Evolutionary conservation across 2,888 invertebrate species (phyloP), one percentile per base, ranked within the genome.

Genomic region (Pterobdella sp.): DNA sequence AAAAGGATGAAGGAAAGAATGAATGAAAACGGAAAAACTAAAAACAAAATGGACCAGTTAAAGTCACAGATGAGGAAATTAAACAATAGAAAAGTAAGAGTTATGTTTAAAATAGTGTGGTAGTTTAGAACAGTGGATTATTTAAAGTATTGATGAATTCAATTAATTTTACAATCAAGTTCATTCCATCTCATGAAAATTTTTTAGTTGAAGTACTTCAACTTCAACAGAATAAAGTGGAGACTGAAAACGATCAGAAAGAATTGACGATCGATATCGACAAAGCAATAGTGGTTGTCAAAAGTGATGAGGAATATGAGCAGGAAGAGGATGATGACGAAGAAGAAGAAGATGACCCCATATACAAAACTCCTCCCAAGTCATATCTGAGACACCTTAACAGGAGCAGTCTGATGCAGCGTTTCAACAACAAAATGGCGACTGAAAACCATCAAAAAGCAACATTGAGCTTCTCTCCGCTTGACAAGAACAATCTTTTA

Each of bases 31-130:
- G 68, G 67, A 22, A 72, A 52, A 66, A 68, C 71, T 32, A 68
- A 68, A 69, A 68, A 67, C 42, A 74, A 72, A 42, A 88, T 90
- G 87, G 84, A 80, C 73, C 79, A 79, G 73, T 77, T 83, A n/a
- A 75, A 80, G 49, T 76, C 77, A 64, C 81, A 82, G 76, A 83
- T 83, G 82, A 81, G 82, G 72, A 81, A 81, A 74, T 75, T 82
- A 35, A 81, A 78, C 73, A 76, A 82, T 31, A 80, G 76, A 36
- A 87, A 74, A 42, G 72, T 56, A 18, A 22, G 49, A 14, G 7
- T 42, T 42, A n/a, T n/a, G n/a, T n/a, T n/a, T n/a, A n/a, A n/a
- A n/a, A n/a, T n/a, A n/a, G n/a, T n/a, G n/a, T n/a, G n/a, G n/a
- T n/a, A n/a, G n/a, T n/a, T n/a, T n/a, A n/a, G n/a, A n/a, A n/a